phyloP scores from a whole-genome alignment of 2,113 vertebrate species.

The Dermatemys mawii region DNA sequence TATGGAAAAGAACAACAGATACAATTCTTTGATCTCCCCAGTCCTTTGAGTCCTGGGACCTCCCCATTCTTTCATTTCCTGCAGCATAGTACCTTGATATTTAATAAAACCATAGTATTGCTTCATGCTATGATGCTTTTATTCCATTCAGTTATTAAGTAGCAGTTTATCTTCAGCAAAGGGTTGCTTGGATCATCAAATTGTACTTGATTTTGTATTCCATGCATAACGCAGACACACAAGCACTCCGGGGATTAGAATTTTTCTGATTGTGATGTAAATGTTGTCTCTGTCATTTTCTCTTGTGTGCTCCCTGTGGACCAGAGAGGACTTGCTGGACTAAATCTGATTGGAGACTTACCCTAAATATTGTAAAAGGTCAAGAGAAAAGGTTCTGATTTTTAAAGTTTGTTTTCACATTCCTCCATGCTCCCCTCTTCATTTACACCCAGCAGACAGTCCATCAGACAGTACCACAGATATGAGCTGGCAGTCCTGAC shows the following conservation, averaged over 20 bases:
- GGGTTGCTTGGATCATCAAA: neutral
- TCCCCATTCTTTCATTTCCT: neutral
- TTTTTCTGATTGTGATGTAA: neutral
- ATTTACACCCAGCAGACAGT: neutral
- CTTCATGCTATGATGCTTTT: neutral
- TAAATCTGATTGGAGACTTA: fast-evolving
- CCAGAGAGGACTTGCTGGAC: fast-evolving
- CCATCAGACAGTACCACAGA: neutral
- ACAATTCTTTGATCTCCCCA: neutral
- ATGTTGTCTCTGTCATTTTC: neutral
- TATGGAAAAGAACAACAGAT: neutral
- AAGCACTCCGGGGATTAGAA: neutral
- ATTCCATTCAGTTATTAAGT: neutral
- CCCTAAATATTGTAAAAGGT: neutral
- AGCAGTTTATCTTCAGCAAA: neutral
- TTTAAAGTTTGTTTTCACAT: neutral
- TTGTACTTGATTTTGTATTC: neutral
- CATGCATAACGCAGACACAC: neutral
- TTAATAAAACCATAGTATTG: neutral
- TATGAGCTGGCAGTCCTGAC: neutral
- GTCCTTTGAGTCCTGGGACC: neutral
- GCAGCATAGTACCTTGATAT: neutral
- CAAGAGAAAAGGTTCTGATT: neutral
- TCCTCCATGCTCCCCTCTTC: neutral
- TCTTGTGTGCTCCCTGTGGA: neutral